Conservation (phyloP, 2,888 invertebrate genomes). For the Drosophila yooni region DNA sequence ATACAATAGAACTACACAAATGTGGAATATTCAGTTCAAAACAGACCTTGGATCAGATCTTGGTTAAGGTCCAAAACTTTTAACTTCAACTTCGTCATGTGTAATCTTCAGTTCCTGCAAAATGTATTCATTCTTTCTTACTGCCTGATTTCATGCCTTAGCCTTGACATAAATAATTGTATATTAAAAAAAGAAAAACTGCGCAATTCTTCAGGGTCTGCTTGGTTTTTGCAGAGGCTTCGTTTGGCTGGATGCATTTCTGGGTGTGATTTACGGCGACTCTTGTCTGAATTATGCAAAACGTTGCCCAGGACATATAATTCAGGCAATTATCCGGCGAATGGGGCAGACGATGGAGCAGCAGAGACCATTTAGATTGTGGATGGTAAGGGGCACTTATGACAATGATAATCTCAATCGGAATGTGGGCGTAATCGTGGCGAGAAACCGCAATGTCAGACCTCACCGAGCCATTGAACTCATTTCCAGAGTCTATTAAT, state of each 20-base stretch:
- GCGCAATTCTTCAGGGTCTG: slow-evolving; percentile 14
- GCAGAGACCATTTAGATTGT: background rate
- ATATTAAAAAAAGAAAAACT: slow-evolving; percentile 16
- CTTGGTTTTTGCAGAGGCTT: slow-evolving; percentile 14
- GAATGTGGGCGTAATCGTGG: slow-evolving; percentile 45
- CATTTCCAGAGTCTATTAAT: slow-evolving; percentile 39
- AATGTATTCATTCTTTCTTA: background rate
- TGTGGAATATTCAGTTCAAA: background rate
- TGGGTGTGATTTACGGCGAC: slow-evolving; percentile 63
- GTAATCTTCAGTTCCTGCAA: background rate
- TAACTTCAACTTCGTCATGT: background rate
- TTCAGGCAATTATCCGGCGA: slow-evolving; percentile 35
- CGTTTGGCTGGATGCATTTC: slow-evolving; percentile 25
- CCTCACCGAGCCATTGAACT: slow-evolving; percentile 45
- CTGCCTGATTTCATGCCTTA: slow-evolving; percentile 28
- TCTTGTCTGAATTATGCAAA: slow-evolving; percentile 49
- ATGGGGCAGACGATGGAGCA: background rate
- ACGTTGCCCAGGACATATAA: slow-evolving; percentile 33
- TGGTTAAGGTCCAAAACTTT: background rate
- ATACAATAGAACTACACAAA: background rate
- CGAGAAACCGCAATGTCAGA: slow-evolving; percentile 25
- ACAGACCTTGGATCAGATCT: background rate
- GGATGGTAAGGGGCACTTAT: background rate
- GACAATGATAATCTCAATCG: slow-evolving; percentile 27
- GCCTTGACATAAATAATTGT: slow-evolving; percentile 65